Conservation (phyloP, 2,113 vertebrate species). For the Tragelaphus strepsiceros region DNA sequence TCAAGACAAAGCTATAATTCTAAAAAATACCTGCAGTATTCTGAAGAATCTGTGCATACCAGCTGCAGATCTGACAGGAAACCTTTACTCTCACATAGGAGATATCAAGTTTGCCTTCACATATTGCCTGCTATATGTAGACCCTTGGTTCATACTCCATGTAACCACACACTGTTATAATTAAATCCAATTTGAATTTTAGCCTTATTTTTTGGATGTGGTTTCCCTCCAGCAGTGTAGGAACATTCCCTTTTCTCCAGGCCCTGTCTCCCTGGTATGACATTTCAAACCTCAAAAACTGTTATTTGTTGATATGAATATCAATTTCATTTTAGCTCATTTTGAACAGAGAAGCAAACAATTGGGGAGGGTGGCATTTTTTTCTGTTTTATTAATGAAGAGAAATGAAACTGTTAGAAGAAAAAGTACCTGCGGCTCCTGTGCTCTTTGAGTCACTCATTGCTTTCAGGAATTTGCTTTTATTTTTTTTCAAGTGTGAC, state of each 20-base stretch:
- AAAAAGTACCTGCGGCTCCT: accelerated
- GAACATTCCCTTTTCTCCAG: not conserved
- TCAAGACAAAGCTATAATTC: not conserved
- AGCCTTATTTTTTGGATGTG: not conserved
- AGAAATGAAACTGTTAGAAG: not conserved
- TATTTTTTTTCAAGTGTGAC: not conserved
- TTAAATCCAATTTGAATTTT: not conserved
- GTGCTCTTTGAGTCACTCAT: not conserved
- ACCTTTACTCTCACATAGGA: not conserved
- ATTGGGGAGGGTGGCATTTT: not conserved
- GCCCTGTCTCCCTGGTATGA: not conserved
- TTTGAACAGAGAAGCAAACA: not conserved
- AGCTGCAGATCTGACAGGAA: not conserved
- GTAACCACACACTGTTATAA: not conserved
- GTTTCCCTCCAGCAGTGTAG: not conserved
- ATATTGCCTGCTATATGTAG: not conserved
- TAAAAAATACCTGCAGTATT: not conserved
- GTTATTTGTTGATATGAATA: not conserved
- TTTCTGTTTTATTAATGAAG: not conserved
- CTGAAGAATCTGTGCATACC: not conserved
- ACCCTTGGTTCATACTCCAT: not conserved
- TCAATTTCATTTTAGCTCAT: not conserved
- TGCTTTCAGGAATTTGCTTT: not conserved
- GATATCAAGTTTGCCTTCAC: not conserved
- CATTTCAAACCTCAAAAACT: not conserved